phyloP scores from a whole-genome alignment of 2,888 invertebrate genomes.

The Zonitis immaculata region DNA sequence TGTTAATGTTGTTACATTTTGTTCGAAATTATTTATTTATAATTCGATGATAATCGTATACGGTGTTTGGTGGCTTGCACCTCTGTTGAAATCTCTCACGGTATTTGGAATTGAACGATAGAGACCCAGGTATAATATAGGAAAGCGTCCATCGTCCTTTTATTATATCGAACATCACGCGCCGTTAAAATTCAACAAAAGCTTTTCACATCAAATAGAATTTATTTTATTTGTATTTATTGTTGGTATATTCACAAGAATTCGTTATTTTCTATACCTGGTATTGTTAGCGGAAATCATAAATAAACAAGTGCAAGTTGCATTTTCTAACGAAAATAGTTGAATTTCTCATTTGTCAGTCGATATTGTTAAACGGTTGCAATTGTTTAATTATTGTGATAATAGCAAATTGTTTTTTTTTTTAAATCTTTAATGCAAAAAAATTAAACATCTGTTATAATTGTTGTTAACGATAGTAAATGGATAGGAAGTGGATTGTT shows the following conservation, averaged over 20 bases:
- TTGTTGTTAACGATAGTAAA: too few species aligned
- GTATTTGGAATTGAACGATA: neutral
- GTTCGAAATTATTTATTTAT: neutral
- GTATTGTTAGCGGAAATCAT: neutral
- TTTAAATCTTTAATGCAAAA: too few species aligned
- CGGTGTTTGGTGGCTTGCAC: neutral
- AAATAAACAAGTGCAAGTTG: neutral
- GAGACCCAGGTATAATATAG: neutral
- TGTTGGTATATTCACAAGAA: neutral
- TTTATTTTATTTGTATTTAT: neutral
- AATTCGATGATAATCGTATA: too few species aligned
- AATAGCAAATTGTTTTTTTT: too few species aligned
- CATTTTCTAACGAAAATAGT: neutral
- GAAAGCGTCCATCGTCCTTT: neutral
- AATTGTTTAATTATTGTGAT: too few species aligned
- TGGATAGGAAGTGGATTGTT: neutral
- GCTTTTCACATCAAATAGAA: neutral
- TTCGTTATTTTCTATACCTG: neutral
- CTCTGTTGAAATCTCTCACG: neutral
- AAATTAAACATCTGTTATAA: neutral
- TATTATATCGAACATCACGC: neutral
- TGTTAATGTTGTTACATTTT: too few species aligned
- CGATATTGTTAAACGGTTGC: too few species aligned
- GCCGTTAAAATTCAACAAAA: neutral
- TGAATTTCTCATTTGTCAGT: too few species aligned